phyloP scores from a whole-genome alignment of 1,140 invertebrate species.

The Zophobas atratus region DNA sequence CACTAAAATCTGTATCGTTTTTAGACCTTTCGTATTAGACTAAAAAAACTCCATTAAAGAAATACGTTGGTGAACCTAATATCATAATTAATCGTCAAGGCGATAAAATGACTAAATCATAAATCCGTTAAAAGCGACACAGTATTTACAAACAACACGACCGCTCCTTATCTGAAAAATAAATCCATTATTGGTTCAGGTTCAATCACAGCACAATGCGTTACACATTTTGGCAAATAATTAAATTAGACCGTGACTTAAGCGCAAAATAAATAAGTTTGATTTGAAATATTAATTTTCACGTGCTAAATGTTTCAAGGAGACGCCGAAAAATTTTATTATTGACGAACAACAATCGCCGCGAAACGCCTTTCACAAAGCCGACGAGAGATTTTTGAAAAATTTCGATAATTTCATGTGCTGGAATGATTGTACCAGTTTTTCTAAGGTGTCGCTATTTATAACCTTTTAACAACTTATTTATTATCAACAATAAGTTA shows the following conservation, averaged over 20 bases:
- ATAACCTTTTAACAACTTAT: not conserved
- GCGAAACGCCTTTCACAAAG: too few species aligned
- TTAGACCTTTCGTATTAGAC: too few species aligned
- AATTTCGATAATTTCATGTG: not conserved
- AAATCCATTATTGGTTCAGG: not conserved
- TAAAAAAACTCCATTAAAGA: too few species aligned
- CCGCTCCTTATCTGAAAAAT: not conserved
- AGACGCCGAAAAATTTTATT: not conserved
- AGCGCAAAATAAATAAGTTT: constrained; percentile 6
- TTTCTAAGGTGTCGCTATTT: too few species aligned
- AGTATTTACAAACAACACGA: not conserved
- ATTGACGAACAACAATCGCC: too few species aligned
- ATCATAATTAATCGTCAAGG: too few species aligned
- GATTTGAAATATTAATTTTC: constrained; percentile 22
- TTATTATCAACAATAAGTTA: not conserved
- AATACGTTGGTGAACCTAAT: too few species aligned
- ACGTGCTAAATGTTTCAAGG: constrained; percentile 31
- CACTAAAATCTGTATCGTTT: too few species aligned
- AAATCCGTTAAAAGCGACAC: too few species aligned
- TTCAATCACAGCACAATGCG: not conserved
- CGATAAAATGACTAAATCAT: too few species aligned
- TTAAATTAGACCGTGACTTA: constrained; percentile 31
- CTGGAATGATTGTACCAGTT: too few species aligned
- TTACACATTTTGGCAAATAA: constrained; percentile 16
- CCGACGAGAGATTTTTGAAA: not conserved